Evolutionary conservation across 2,113 vertebrate species (phyloP), one percentile per base, ranked within the genome.

Genomic region (Pelobates fuscus): DNA sequence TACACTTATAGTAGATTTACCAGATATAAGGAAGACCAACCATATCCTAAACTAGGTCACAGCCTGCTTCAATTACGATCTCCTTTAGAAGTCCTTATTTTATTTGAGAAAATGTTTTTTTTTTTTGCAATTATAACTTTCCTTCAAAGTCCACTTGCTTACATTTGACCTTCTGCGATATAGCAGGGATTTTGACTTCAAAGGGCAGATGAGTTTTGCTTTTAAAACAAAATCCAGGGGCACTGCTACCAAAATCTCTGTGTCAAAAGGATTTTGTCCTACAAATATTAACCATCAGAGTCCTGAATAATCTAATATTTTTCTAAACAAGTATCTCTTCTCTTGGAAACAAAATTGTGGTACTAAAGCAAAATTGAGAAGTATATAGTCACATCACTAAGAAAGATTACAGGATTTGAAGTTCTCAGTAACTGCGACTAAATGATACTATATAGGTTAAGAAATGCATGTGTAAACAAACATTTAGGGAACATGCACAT

Each of bases 101-200:
- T 55, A 49, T 55, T 63, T 72, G 18, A 62, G 26, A 72, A 72
- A 49, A 63, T 54, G 27, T 43, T 37, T n/a, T n/a, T n/a, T n/a
- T n/a, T n/a, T n/a, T n/a, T 72, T 63, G 29, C 49, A 44, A 72
- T 72, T 72, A 63, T 27, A 64, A 17, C 20, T 21, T 20, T 41
- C 57, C 58, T 71, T 37, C 43, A 55, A 49, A 62, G 69, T 71
- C 69, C 69, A 71, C 69, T 72, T 63, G 60, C 70, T 72, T 72
- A 62, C n/a, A 54, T 32, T 64, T 72, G 59, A 72, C 70, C 70
- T 72, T 72, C 59, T 63, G 23, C 63, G 44, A 72, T 63, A 18
- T n/a, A 72, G 44, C 60, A 46, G 61, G 70, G 70, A 72, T 72
- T 72, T 63, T 2, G 44, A 63, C 70, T 72, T 72, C 70, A 72